Evolutionary conservation across 1,140 invertebrate genomes (phyloP).

Genomic region (Zaprionus lachaisei): DNA sequence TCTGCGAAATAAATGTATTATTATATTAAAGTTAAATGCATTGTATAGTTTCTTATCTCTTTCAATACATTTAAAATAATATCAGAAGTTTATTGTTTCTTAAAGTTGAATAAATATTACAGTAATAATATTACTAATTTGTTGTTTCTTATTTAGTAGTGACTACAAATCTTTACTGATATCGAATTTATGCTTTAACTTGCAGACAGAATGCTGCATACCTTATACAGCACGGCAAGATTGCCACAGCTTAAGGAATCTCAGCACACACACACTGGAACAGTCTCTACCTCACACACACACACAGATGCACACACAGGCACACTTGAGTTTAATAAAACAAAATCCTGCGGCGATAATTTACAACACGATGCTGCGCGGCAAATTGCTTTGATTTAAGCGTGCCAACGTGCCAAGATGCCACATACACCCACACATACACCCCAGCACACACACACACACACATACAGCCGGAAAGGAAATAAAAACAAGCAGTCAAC

Average conservation of each 20-base stretch:
- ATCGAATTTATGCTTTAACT: background rate
- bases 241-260: conserved; percentile 41
- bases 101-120: too few relatives aligned
- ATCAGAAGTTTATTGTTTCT: too few relatives aligned
- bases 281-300: conserved; percentile 25
- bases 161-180: background rate
- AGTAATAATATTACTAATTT: background rate
- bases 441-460: conserved; percentile 26
- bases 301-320: conserved; percentile 32
- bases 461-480: conserved; percentile 51
- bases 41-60: background rate
- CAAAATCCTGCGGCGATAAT: conserved; percentile 81
- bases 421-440: conserved; percentile 32
- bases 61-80: background rate
- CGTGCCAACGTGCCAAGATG: conserved; percentile 77
- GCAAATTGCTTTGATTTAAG: conserved; percentile 82
- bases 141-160: background rate
- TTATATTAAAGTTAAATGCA: background rate
- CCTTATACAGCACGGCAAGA: background rate
- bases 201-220: conserved; percentile 2
- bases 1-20: background rate
- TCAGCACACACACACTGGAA: conserved; percentile 26
- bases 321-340: conserved; percentile 77
- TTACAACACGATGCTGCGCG: conserved; percentile 78
- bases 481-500: conserved; percentile 82